Conservation (phyloP, 2,888 invertebrate genomes). For the Drosophila neonasuta region DNA sequence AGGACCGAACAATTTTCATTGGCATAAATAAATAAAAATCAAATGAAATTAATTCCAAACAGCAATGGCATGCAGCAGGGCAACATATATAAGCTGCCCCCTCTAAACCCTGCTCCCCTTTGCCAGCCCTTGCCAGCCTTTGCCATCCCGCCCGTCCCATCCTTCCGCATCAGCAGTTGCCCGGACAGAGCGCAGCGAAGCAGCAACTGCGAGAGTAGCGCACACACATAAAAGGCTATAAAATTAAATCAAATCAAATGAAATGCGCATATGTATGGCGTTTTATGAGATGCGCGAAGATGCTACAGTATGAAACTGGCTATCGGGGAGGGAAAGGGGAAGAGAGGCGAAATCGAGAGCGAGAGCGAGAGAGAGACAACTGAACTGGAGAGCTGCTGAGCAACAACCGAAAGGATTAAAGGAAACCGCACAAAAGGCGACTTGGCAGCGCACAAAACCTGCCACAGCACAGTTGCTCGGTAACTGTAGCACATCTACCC, state of each 20-base stretch:
- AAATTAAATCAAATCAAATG: slow-evolving; percentile 77
- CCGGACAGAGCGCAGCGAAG: slow-evolving; percentile 46
- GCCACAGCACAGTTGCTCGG: slow-evolving; percentile 10
- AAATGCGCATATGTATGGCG: slow-evolving; percentile 73
- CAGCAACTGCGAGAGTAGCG: slow-evolving; percentile 27
- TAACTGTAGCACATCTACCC: neutral
- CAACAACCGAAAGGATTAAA: slow-evolving; percentile 64
- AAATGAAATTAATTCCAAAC: slow-evolving; percentile 71
- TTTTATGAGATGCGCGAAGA: slow-evolving; percentile 57
- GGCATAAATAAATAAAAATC: slow-evolving; percentile 74
- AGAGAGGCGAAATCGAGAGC: neutral
- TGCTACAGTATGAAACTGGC: neutral
- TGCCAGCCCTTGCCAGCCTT: neutral
- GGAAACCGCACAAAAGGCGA: slow-evolving; percentile 56
- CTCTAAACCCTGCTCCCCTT: neutral
- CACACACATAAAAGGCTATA: slow-evolving; percentile 67
- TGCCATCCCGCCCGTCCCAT: neutral
- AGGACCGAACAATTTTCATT: slow-evolving; percentile 40
- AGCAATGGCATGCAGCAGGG: slow-evolving; percentile 29
- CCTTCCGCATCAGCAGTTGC: slow-evolving; percentile 32
- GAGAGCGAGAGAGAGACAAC: slow-evolving; percentile 19
- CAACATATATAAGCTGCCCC: neutral
- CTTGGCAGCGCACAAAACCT: slow-evolving; percentile 25
- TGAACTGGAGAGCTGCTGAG: slow-evolving; percentile 15
- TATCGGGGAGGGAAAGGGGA: too few relatives aligned